phyloP scores from a whole-genome alignment of 2,797 vertebrate species.

The Acropternis orthonyx region DNA sequence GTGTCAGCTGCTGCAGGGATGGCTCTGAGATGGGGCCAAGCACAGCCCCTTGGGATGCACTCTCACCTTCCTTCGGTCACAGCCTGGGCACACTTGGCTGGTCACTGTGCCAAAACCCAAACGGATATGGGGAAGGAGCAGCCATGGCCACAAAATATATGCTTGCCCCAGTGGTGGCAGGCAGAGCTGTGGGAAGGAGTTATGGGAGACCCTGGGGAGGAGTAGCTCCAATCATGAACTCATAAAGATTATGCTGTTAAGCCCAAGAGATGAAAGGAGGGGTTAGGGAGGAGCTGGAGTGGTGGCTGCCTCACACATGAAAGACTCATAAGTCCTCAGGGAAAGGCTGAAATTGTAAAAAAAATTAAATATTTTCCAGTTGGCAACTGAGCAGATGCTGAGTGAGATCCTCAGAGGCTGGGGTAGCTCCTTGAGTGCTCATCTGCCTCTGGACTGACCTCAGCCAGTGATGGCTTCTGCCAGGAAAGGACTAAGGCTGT shows the following conservation, averaged over 20 bases:
- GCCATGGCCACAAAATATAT: background rate
- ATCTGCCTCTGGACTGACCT: background rate
- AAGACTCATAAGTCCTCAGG: background rate
- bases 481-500: background rate
- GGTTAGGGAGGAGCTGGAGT: background rate
- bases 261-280: background rate
- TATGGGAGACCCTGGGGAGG: background rate
- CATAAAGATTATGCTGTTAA: background rate
- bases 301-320: background rate
- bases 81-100: background rate
- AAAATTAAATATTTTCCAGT: background rate
- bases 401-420: background rate
- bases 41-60: background rate
- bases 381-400: background rate
- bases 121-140: background rate
- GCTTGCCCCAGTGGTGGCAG: background rate
- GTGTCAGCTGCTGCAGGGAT: background rate
- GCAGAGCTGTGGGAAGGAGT: background rate
- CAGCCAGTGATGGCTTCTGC: background rate
- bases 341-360: background rate
- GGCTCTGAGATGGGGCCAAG: background rate
- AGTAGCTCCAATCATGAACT: background rate
- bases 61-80: fast-evolving
- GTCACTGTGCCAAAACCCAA: background rate
- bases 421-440: background rate